phyloP scores from a whole-genome alignment of 1,140 invertebrate genomes.

The Pteromalus puparum region DNA sequence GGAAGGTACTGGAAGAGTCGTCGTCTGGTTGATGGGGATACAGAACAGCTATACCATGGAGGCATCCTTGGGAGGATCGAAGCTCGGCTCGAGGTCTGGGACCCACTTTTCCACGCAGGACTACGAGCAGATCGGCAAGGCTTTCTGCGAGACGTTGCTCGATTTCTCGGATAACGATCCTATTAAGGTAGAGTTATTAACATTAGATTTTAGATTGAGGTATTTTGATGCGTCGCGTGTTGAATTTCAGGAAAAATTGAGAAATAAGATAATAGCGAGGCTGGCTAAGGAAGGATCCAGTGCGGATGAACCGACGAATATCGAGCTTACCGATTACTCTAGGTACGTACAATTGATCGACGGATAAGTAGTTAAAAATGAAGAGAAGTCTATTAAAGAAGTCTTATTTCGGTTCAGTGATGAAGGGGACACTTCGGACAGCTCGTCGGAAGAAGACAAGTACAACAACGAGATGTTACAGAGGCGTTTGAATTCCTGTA shows the following conservation, averaged over 20 bases:
- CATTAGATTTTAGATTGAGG: slow-evolving; percentile 26
- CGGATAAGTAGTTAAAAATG: not conserved
- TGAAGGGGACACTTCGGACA: slow-evolving; percentile 85
- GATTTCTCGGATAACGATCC: slow-evolving; percentile 94
- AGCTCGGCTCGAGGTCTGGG: slow-evolving; percentile 84
- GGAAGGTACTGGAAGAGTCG: slow-evolving; percentile 94
- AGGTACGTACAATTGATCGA: slow-evolving; percentile 76
- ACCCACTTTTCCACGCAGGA: slow-evolving; percentile 92
- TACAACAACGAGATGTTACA: slow-evolving; percentile 52
- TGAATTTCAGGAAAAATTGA: slow-evolving; percentile 81
- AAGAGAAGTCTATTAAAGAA: not conserved
- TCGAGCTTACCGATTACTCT: slow-evolving; percentile 89
- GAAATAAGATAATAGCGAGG: slow-evolving; percentile 86
- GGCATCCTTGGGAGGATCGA: slow-evolving; percentile 93
- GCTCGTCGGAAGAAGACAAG: slow-evolving; percentile 75
- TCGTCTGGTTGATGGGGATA: slow-evolving; percentile 95
- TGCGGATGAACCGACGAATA: slow-evolving; percentile 90
- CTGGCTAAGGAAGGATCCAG: slow-evolving; percentile 89
- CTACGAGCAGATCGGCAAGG: slow-evolving; percentile 88
- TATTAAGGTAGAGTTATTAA: slow-evolving; percentile 79
- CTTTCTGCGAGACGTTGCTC: slow-evolving; percentile 93
- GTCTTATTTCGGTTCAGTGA: slow-evolving; percentile 75
- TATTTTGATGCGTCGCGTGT: not conserved
- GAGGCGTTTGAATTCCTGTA: slow-evolving; percentile 35
- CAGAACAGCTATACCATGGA: slow-evolving; percentile 96